Base-by-base conservation (phyloP, 2,797 vertebrate species). In the Anabas testudineus region DNA sequence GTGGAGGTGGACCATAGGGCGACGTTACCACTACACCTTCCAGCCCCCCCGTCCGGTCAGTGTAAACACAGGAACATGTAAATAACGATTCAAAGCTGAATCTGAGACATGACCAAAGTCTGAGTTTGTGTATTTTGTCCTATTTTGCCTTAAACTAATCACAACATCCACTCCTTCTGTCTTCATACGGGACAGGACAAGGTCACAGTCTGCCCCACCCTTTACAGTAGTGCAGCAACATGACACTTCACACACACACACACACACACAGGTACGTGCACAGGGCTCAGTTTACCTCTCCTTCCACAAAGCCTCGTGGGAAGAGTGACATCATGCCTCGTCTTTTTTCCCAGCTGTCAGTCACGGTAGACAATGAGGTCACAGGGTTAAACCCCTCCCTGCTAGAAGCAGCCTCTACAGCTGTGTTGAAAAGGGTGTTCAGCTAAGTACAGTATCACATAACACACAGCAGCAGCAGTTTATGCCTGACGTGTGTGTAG, bases 261-360 rank as follows among this genome's bases (percentile, higher is more conserved):
- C 66, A 65, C 48, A 62, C 46, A 68, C 63, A 18, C 64, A 80
- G 66, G 54, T 76, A 76, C 18, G 22, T 24, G 42, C 81, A 36
- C 69, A 34, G 52, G 54, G 63, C 48, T 91, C 81, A 15, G 57
- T 49, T 92, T 90, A 87, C 88, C 46, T 66, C 74, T 65, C 26
- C 62, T 6, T 69, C 67, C 67, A 78, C 70, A 83, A 74, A 88
- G 76, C 80, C 82, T 85, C 54, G 69, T 86, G 85, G 82, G 85
- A 89, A 86, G 63, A 74, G 67, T 91, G 90, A 91, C 90, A 87
- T 91, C 87, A 90, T 74, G 67, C 39, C 46, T 7, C 60, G 67
- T 75, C 68, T 76, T 76, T 81, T 72, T 87, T 65, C 42, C 13
- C 49, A 3, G 59, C 69, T 64, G 82, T 90, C 90, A 80, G 53